Base-by-base conservation (phyloP, 2,888 invertebrate species). In the Trachelus stipa region DNA sequence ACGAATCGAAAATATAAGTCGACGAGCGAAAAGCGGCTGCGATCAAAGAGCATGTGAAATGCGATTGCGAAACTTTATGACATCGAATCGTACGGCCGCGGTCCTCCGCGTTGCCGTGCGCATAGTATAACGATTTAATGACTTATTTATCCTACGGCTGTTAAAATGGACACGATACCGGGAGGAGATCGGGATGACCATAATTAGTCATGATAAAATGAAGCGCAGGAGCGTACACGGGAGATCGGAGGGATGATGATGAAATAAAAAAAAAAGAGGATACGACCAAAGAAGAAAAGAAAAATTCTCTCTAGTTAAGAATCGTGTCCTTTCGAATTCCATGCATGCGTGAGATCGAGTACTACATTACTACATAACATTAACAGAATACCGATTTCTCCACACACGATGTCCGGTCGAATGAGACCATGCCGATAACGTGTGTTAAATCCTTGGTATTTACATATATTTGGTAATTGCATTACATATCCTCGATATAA, bases 341-440 rank as follows among this genome's bases (percentile, higher is more conserved):
- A 73, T 76, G 34, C 34, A 40, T 71, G 35, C 34, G 30, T 73
- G 71, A 73, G 73, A 73, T 73, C 73, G 37, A 34, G 30, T 40
- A n/a, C 40, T 68, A 76, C 76, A 73, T 73, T 73, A 34, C 76
- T 31, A 34, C 56, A 56, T 56, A 23, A 56, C 56, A 56, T 56
- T 56, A 56, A 56, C 56, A 9, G 56, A 56, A 56, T 23, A 56
- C 56, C 56, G 56, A 56, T 56, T 56, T 56, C 56, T 56, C 56
- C 56, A 23, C 23, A 4, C 33, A 73, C 34, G 73, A 73, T 68
- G 73, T 76, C 34, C n/a, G 73, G 73, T 56, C 68, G 71, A 73
- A 73, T 68, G 73, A 77, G 77, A 35, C 68, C 68, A 68, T 73
- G 9, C 56, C 9, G 23, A 23, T 56, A 56, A 23, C 56, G 56